Evolutionary conservation across 1,140 invertebrate genomes (phyloP).

Genomic region (Andrena cerasifolii): DNA sequence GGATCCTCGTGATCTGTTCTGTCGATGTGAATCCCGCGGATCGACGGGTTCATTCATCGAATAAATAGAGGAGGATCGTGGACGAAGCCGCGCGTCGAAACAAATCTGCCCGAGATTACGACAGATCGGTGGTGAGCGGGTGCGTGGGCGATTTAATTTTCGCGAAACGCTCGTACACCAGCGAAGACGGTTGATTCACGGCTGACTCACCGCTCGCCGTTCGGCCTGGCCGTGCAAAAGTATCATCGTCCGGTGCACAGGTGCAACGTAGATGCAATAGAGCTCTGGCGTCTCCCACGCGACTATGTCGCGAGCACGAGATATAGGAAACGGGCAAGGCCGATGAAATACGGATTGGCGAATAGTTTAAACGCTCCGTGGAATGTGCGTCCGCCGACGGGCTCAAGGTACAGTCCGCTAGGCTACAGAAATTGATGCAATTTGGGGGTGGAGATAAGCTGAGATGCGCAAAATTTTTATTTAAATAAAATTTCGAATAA

Average conservation of each 20-base stretch:
- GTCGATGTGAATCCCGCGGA: no score
- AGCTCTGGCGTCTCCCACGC: slow-evolving; percentile 41
- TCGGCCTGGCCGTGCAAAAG: slow-evolving; percentile 16
- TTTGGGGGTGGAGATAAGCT: no score
- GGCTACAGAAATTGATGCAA: no score
- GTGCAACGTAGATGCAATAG: slow-evolving; percentile 33
- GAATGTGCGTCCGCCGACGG: background rate
- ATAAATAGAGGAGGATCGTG: background rate
- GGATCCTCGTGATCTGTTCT: background rate
- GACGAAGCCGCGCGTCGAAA: slow-evolving; percentile 21
- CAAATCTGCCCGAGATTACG: slow-evolving; percentile 50
- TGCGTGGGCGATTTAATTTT: slow-evolving; percentile 61
- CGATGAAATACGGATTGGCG: background rate
- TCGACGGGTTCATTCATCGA: slow-evolving; percentile 43
- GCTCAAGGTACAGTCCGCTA: background rate
- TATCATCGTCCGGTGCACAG: slow-evolving; percentile 36
- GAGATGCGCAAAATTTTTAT: no score
- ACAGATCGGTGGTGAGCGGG: slow-evolving; percentile 12
- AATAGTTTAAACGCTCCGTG: background rate
- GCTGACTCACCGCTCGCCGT: slow-evolving; percentile 49
- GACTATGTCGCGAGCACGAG: background rate
- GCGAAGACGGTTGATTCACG: slow-evolving; percentile 47
- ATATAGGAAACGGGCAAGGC: background rate
- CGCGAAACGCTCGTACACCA: background rate
- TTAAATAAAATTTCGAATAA: no score